Conservation (phyloP, 2,888 invertebrate genomes). For the Synergus gifuensis region DNA sequence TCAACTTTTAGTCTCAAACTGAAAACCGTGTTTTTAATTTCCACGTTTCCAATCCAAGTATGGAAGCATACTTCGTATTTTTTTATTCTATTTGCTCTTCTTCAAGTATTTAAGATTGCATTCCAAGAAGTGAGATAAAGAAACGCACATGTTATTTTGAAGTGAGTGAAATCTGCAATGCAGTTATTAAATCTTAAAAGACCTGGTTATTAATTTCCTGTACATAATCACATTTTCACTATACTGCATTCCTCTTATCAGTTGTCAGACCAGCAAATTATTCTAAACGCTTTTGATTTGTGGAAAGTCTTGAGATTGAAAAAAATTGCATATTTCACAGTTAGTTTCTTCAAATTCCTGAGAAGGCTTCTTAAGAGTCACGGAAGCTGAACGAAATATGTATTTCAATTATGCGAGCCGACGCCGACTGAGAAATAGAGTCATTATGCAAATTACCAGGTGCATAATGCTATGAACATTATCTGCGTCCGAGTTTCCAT, state of each 20-base stretch:
- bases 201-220: neutral
- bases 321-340: slow-evolving; percentile 13
- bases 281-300: neutral
- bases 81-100: neutral
- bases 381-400: slow-evolving; percentile 54
- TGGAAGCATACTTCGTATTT: neutral
- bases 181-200: neutral
- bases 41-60: neutral
- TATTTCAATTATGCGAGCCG: slow-evolving; percentile 41
- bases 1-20: neutral
- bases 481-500: neutral
- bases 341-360: slow-evolving; percentile 3
- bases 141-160: neutral
- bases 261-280: neutral
- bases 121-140: neutral
- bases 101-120: neutral
- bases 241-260: neutral
- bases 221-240: neutral
- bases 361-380: slow-evolving; percentile 53
- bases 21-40: neutral
- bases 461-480: slow-evolving; percentile 54
- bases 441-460: slow-evolving; percentile 54
- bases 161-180: neutral
- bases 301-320: neutral
- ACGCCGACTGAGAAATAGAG: slow-evolving; percentile 54